phyloP scores from a whole-genome alignment of 2,113 vertebrate species.

The Mustelus asterias region DNA sequence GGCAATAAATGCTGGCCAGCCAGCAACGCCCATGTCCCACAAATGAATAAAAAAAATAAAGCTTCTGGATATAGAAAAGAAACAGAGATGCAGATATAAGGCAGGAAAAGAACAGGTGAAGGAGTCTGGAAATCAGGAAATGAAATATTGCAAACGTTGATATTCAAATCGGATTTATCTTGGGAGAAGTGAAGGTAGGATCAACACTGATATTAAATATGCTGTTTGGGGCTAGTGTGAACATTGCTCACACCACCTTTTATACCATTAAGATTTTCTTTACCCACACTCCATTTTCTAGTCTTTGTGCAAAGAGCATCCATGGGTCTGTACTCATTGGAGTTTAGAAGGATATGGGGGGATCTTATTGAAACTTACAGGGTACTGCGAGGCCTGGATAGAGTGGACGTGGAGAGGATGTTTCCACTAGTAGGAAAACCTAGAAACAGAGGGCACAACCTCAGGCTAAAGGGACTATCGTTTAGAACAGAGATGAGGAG shows the following conservation, averaged over 20 bases:
- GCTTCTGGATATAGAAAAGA: background rate
- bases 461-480: too few species aligned
- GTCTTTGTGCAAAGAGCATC: background rate
- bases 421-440: too few species aligned
- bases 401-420: too few species aligned
- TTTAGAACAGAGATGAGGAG: too few species aligned
- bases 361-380: too few species aligned
- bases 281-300: background rate
- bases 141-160: background rate
- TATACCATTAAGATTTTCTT: background rate
- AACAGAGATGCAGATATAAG: background rate
- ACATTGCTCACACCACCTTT: background rate
- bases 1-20: too few species aligned
- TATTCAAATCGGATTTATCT: background rate
- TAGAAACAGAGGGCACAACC: too few species aligned
- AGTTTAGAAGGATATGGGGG: too few species aligned
- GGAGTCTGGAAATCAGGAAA: background rate
- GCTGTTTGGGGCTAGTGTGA: background rate
- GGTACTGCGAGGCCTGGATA: too few species aligned
- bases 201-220: background rate
- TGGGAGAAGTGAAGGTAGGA: background rate
- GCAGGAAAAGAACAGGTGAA: background rate
- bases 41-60: too few species aligned
- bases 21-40: too few species aligned
- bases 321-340: too few species aligned